Evolutionary conservation across 2,113 vertebrate species (phyloP), one percentile per base, ranked within the genome.

Genomic region (Talpa occidentalis): DNA sequence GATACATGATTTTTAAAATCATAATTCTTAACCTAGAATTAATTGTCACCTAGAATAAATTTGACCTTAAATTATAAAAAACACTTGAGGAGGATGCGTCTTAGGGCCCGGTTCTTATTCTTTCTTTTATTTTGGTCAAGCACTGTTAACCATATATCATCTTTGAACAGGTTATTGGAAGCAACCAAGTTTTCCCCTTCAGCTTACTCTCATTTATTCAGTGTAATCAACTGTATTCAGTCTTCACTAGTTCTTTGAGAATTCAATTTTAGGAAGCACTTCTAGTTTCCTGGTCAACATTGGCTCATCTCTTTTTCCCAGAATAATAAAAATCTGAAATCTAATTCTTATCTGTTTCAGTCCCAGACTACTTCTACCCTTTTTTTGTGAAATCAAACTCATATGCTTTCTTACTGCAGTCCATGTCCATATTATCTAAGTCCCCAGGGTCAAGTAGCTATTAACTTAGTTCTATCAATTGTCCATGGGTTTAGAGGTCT

Each of bases 251-350:
- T 90, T 96, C n/a, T 93, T 74, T 92, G 49, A 84, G 77, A 94
- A 70, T 95, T 96, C 86, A 89, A 88, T 93, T 96, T 96, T 97
- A 86, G 95, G 88, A 89, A 88, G 26, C 70, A 83, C 93, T 97
- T 93, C 82, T 96, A 90, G 82, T 97, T 98, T 96, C 91, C 93
- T 96, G 94, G 91, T 97, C 84, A 97, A 91, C 67, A 82, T 78
- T 95, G 86, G 74, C 73, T 70, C 76, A 69, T 98, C 83, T 90
- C 87, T 91, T 95, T 96, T 47, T 95, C 62, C 35, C 64, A 80
- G 28, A 93, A 91, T 86, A 95, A 97, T 80, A 90, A 96, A 91
- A 74, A 93, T 95, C 47, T 78, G 83, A 96, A 97, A 54, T 30
- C 92, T 96, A 96, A 96, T 97, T 97, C 22, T 59, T 96, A 44